Conservation (phyloP, 2,797 vertebrate genomes). For the Apodemus agrarius region DNA sequence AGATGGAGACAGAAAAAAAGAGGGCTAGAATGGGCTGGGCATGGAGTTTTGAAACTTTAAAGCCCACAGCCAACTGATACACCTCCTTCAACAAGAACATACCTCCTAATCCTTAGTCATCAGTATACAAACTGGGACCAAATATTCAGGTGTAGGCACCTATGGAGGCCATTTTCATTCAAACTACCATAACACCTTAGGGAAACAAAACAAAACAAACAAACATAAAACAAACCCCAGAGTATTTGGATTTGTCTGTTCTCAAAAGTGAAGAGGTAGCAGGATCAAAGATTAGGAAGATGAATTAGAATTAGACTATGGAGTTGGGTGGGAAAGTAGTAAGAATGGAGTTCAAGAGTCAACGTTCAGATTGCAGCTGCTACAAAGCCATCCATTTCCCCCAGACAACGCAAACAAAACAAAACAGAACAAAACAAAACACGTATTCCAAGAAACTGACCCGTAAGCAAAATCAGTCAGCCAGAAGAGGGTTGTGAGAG, state of each 20-base stretch:
- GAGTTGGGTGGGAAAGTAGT: neutral
- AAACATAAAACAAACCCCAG: neutral
- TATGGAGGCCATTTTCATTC: neutral
- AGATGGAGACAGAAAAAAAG: neutral
- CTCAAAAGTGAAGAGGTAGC: neutral
- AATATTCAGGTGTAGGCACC: neutral
- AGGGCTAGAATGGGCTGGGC: neutral
- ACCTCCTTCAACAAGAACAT: neutral
- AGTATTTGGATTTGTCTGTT: neutral
- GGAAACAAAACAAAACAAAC: neutral
- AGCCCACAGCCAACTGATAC: neutral
- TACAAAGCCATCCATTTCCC: neutral
- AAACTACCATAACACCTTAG: neutral
- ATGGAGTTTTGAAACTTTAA: neutral
- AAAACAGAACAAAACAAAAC: neutral
- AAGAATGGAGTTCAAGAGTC: neutral
- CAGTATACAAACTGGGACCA: neutral
- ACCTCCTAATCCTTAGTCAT: neutral
- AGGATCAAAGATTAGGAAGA: neutral
- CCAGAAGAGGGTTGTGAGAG: neutral
- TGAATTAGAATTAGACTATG: too few species aligned
- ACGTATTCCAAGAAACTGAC: neutral
- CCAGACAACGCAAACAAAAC: neutral
- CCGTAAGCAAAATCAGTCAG: neutral
- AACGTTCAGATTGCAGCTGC: neutral